Conservation (phyloP, 2,797 vertebrate genomes). For the Monodelphis domestica region DNA sequence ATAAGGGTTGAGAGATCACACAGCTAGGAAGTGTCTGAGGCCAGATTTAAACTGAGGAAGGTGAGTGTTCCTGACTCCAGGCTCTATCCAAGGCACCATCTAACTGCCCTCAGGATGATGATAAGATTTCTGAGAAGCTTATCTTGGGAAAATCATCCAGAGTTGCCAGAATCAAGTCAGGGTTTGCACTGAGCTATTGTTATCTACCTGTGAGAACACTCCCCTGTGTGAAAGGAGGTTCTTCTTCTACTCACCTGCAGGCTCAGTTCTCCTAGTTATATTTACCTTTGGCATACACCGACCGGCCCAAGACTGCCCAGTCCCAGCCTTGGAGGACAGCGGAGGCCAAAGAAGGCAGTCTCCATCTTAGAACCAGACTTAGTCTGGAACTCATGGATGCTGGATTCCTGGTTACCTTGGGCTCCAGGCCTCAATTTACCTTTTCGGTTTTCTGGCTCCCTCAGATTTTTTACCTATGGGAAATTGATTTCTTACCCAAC, state of each 20-base stretch:
- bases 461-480: background rate
- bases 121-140: background rate
- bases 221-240: background rate
- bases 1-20: background rate
- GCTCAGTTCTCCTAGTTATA: background rate
- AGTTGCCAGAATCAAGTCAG: background rate
- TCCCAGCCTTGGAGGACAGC: background rate
- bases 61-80: no score
- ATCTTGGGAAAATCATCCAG: no score
- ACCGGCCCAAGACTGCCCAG: background rate
- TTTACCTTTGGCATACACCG: background rate
- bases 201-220: background rate
- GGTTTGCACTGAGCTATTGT: background rate
- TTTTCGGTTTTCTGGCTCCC: background rate
- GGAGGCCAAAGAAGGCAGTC: background rate
- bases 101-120: background rate
- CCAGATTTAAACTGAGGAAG: background rate
- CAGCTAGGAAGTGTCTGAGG: background rate
- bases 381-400: background rate
- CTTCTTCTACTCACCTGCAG: background rate
- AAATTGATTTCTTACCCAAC: background rate
- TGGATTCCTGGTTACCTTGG: background rate
- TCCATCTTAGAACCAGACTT: background rate
- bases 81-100: background rate
- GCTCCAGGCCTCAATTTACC: background rate